Percentiles rank a stretch among this genome's conserved stretches.
These are phyloP conservation scores for Pelagia noctiluca DNA, from an alignment of 30 jellyfish, hydroid and myxozoan genomes.

Conservation along the genomic window DNA sequence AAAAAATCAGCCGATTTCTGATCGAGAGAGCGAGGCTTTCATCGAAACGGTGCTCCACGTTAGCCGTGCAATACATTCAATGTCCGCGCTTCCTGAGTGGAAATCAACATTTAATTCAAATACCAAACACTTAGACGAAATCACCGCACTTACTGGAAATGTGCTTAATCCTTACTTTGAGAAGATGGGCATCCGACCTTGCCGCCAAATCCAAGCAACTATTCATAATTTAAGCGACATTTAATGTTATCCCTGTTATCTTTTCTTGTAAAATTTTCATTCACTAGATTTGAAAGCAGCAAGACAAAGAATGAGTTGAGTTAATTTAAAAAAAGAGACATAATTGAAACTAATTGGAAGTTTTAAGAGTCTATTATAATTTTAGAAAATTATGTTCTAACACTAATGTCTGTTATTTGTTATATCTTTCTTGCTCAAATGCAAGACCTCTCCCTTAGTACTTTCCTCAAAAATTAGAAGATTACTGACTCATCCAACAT, in stretches of 20 bases:
- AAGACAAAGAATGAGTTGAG: not conserved
- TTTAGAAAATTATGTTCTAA: not conserved
- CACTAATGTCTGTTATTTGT: not conserved
- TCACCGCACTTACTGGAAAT: not conserved
- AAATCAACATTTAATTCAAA: not conserved
- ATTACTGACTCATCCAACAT: no score
- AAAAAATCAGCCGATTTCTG: not conserved
- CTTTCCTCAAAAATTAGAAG: no score
- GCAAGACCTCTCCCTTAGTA: not conserved
- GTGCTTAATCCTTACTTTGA: slow-evolving; percentile 15
- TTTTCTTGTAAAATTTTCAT: not conserved
- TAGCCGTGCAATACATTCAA: slow-evolving; percentile 14
- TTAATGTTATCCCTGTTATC: not conserved
- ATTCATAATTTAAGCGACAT: not conserved
- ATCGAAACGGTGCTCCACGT: slow-evolving; percentile 12
- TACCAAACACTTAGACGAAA: not conserved
- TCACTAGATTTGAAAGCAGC: not conserved
- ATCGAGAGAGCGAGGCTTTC: slow-evolving; percentile 22
- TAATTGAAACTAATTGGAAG: not conserved
- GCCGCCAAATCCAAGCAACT: slow-evolving; percentile 1
- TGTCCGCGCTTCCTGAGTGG: slow-evolving; percentile 9
- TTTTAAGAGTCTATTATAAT: not conserved
- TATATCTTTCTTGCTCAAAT: not conserved
- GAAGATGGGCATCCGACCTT: slow-evolving; percentile 22
- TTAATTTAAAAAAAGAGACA: not conserved